Evolutionary conservation across 1,140 invertebrate genomes (phyloP), one percentile per base, ranked within the genome.

Genomic region (Thaumetopoea pityocampa): DNA sequence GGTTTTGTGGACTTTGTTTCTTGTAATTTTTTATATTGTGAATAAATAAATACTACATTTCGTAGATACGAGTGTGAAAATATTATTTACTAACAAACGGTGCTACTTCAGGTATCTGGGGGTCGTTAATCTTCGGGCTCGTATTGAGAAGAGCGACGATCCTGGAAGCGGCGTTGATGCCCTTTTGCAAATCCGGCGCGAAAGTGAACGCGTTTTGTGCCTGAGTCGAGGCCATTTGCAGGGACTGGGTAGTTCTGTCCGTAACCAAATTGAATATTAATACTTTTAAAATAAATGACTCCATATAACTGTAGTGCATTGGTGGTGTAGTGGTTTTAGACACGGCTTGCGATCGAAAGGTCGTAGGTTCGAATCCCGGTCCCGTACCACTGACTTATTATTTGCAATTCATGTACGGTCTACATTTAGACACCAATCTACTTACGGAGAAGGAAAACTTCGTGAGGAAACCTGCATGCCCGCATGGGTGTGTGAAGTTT

Each of bases 211-310:
- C 88, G 64, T 90, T 89, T 3, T 90, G 91, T 22, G 92, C 85
- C 27, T 90, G 88, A 46, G 89, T 87, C 0, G 90, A 90, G 9
- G 91, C 90, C 74, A 92, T 88, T 38, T 92, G 89, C 2, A 93
- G 67, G 0, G 89, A 87, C 58, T 91, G 87, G 18, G 89, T 88
- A 2, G 92, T 89, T 62, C 91, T 92, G 65, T 30, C 64, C 12
- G 17, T 15, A 15, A 34, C n/a, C 7, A 32, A 27, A 26, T 27
- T 7, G n/a, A n/a, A n/a, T n/a, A n/a, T n/a, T n/a, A n/a, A n/a
- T n/a, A n/a, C n/a, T n/a, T n/a, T n/a, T n/a, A n/a, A n/a, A n/a
- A n/a, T n/a, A n/a, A n/a, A n/a, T n/a, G n/a, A n/a, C n/a, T n/a
- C n/a, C n/a, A n/a, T n/a, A n/a, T n/a, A n/a, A n/a, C n/a, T n/a